Conservation (phyloP, 1,140 invertebrate genomes). For the Drosophila biarmipes region DNA sequence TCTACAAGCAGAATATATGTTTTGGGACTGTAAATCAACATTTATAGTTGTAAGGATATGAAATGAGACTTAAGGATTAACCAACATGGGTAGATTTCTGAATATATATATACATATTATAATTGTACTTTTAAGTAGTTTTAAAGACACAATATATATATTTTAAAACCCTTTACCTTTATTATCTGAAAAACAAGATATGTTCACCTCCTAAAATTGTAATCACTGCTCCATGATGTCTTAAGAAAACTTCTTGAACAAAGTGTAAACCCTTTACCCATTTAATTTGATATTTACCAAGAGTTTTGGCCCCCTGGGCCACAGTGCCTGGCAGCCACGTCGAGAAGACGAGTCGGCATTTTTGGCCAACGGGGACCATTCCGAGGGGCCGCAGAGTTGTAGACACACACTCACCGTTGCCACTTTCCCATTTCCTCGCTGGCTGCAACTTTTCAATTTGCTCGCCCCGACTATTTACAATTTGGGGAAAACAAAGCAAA, state of each 20-base stretch:
- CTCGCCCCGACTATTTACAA: slow-evolving; percentile 50
- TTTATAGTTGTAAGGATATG: too few relatives aligned
- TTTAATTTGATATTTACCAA: background rate
- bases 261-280: background rate
- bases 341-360: slow-evolving; percentile 57
- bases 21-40: too few relatives aligned
- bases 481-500: slow-evolving; percentile 34
- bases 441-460: slow-evolving; percentile 65
- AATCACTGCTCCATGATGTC: too few relatives aligned
- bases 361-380: slow-evolving; percentile 53
- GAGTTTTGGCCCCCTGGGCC: background rate
- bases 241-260: too few relatives aligned
- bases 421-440: slow-evolving; percentile 13
- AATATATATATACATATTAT: too few relatives aligned
- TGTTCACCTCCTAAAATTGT: too few relatives aligned
- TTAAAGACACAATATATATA: too few relatives aligned
- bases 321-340: slow-evolving; percentile 25
- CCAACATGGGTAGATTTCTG: too few relatives aligned
- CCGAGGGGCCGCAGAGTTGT: slow-evolving; percentile 35
- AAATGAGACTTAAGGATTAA: background rate
- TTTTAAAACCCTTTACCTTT: too few relatives aligned
- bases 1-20: too few relatives aligned
- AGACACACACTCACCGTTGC: slow-evolving; percentile 20
- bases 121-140: too few relatives aligned
- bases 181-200: too few relatives aligned